phyloP scores from a whole-genome alignment of 2,888 invertebrate genomes.

The Pammene fasciana region DNA sequence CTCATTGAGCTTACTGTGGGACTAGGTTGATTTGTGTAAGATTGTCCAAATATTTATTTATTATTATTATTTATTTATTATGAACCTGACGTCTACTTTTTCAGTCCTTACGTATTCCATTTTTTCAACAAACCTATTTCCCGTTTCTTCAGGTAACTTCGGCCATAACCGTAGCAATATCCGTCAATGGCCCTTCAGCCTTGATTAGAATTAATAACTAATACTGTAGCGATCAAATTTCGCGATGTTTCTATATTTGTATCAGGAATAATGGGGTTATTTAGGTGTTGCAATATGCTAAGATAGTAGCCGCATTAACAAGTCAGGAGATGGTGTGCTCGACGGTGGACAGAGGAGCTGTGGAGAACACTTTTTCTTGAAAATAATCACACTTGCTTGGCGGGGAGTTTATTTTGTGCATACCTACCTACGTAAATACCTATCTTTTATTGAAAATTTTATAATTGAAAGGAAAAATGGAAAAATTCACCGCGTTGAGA shows the following conservation, averaged over 20 bases:
- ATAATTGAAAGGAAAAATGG: too few species aligned
- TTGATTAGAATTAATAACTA: slow-evolving; percentile 80
- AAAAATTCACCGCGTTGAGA: too few species aligned
- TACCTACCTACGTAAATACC: too few species aligned
- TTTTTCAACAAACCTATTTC: too few species aligned
- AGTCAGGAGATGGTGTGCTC: slow-evolving; percentile 80
- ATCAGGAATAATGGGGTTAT: slow-evolving; percentile 78
- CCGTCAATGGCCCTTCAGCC: slow-evolving; percentile 32
- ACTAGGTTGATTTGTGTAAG: too few species aligned
- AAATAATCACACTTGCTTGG: background rate
- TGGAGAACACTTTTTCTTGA: slow-evolving; percentile 54
- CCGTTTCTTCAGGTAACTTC: background rate
- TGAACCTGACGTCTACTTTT: too few species aligned
- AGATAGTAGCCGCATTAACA: slow-evolving; percentile 82
- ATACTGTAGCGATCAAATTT: slow-evolving; percentile 76
- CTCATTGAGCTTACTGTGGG: too few species aligned
- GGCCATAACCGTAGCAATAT: slow-evolving; percentile 11
- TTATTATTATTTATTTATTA: too few species aligned
- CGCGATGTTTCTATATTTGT: slow-evolving; percentile 74
- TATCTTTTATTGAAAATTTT: too few species aligned
- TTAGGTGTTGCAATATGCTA: slow-evolving; percentile 83
- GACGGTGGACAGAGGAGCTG: slow-evolving; percentile 47
- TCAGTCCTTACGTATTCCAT: too few species aligned
- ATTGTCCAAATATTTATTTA: too few species aligned
- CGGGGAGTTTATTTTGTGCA: background rate